Evolutionary conservation across 2,888 invertebrate genomes (phyloP).

Genomic region (Psylliodes chrysocephalus): DNA sequence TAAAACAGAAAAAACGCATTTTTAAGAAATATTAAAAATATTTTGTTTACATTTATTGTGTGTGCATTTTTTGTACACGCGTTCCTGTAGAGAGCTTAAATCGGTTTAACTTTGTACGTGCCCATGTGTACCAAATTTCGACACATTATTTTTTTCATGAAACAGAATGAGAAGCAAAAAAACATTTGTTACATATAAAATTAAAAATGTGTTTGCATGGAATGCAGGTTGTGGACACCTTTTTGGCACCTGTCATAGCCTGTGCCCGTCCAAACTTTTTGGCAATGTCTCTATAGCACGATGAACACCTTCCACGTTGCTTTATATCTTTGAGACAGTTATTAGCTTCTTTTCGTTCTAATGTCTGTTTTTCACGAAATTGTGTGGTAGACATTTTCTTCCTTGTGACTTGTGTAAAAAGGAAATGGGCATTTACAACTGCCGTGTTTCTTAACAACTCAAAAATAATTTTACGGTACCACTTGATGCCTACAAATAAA

Average conservation of each 20-base stretch:
- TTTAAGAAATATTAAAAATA: neutral
- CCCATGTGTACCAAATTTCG: no score
- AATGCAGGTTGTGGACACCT: slow-evolving; percentile 1
- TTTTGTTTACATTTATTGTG: neutral
- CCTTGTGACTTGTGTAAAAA: no score
- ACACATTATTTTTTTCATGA: no score
- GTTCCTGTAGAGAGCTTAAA: no score
- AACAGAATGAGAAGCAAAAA: no score
- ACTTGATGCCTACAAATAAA: slow-evolving; percentile 20
- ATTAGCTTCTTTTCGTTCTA: slow-evolving; percentile 1
- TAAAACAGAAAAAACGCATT: neutral
- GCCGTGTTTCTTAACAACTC: no score
- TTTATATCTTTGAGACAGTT: slow-evolving; percentile 1
- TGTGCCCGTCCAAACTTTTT: no score
- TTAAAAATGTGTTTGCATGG: slow-evolving; percentile 11
- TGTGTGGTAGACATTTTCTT: slow-evolving; percentile 15
- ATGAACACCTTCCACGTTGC: slow-evolving; percentile 5
- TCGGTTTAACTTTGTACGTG: no score
- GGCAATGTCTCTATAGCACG: no score
- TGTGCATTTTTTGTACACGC: neutral
- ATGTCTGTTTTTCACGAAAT: slow-evolving; percentile 19
- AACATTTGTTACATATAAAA: slow-evolving; percentile 17
- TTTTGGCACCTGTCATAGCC: slow-evolving; percentile 3
- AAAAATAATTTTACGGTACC: no score
- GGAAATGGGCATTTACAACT: no score